Percentiles rank a stretch among this genome's conserved stretches.
Conservation (phyloP, 2,888 invertebrate genomes). For the Dolichomitus sp. region DNA sequence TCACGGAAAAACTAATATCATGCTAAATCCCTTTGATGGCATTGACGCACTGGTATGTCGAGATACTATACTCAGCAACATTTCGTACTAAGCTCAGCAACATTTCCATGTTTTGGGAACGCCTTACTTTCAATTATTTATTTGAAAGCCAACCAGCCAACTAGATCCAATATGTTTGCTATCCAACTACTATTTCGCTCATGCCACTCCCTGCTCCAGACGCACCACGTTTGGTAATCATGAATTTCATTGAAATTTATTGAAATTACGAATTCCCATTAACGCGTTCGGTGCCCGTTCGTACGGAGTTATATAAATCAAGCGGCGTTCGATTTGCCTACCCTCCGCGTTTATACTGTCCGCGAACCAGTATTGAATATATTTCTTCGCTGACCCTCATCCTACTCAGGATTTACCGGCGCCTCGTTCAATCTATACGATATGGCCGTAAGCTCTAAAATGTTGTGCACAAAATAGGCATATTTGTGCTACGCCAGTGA, state of each 20-base stretch:
- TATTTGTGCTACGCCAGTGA: not conserved
- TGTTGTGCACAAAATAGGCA: not conserved
- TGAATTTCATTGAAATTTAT: slow-evolving; percentile 79
- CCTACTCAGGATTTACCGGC: slow-evolving; percentile 2
- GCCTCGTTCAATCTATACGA: not conserved
- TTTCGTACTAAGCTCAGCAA: slow-evolving; percentile 13
- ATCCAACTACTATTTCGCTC: slow-evolving; percentile 32
- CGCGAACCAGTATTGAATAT: slow-evolving; percentile 2
- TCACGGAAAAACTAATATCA: not conserved
- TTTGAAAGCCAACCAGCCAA: slow-evolving; percentile 57
- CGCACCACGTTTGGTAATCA: slow-evolving; percentile 67
- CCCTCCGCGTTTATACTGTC: slow-evolving; percentile 29
- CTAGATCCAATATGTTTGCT: slow-evolving; percentile 11
- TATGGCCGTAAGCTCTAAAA: not conserved
- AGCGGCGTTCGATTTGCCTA: slow-evolving; percentile 55
- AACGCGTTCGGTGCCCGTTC: slow-evolving; percentile 72
- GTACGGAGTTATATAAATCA: slow-evolving; percentile 77
- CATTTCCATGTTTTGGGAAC: slow-evolving; percentile 33
- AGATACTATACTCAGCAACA: slow-evolving; percentile 7
- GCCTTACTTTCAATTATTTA: slow-evolving; percentile 55
- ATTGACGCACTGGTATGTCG: no score
- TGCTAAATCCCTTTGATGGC: no score
- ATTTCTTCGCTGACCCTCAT: not conserved
- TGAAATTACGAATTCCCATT: slow-evolving; percentile 80
- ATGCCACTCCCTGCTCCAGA: slow-evolving; percentile 34